phyloP scores from a whole-genome alignment of 2,113 vertebrate species.

The Setophaga coronata region DNA sequence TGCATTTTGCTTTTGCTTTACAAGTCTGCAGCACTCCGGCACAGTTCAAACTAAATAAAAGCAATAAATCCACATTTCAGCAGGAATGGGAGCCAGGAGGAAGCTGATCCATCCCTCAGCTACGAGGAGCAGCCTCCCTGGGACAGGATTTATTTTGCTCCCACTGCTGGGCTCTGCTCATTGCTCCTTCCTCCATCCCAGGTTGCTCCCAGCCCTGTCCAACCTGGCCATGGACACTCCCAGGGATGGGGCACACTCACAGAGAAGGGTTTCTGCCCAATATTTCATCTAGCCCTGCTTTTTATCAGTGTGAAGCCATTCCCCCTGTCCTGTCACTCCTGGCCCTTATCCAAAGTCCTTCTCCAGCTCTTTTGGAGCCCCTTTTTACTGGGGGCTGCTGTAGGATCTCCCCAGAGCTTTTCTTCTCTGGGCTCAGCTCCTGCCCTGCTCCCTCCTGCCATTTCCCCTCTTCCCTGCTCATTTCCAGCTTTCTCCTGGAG shows the following conservation, averaged over 20 bases:
- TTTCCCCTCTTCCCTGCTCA: background rate
- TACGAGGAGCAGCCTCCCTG: background rate
- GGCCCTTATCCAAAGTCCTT: background rate
- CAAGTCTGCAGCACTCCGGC: background rate
- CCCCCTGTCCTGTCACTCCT: background rate
- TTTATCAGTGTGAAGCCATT: background rate
- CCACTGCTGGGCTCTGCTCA: background rate
- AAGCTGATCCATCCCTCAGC: background rate
- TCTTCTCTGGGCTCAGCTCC: background rate
- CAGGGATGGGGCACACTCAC: background rate
- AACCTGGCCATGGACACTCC: background rate
- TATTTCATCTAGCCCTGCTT: background rate
- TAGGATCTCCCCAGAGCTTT: background rate
- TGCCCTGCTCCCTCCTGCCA: background rate
- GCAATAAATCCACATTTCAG: background rate
- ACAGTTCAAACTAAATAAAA: background rate
- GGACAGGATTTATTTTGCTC: background rate
- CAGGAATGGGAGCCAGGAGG: rapidly evolving
- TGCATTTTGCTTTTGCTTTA: background rate
- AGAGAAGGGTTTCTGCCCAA: background rate
- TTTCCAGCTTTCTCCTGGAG: background rate
- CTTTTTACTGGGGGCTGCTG: background rate
- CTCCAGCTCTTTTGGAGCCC: background rate
- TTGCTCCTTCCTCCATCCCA: background rate
- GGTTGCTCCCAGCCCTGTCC: rapidly evolving